Evolutionary conservation across 2,888 invertebrate species (phyloP).

Genomic region (Polymixis lichenea): DNA sequence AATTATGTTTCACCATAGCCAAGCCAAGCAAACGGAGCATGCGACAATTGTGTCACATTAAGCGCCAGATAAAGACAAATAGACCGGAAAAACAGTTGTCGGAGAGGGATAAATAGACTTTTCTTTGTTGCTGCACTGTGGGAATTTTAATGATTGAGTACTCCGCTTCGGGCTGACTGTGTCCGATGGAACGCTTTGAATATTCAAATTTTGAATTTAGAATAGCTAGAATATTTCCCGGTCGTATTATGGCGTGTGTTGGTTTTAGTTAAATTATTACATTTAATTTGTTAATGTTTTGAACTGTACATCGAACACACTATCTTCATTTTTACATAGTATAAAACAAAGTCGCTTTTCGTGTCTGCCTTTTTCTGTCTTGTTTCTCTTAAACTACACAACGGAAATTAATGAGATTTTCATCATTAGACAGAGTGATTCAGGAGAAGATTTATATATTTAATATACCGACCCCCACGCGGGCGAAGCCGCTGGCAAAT

Average conservation of each 20-base stretch:
- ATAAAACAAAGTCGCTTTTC: too few species aligned
- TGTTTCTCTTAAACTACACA: too few species aligned
- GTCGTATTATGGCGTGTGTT: conserved; percentile 24
- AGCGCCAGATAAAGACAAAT: conserved; percentile 88
- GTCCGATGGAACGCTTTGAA: conserved; percentile 68
- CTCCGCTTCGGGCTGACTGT: conserved; percentile 63
- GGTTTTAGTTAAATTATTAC: conserved; percentile 35
- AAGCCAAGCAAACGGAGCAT: conserved; percentile 87
- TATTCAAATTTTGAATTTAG: conserved; percentile 68
- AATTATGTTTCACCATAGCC: conserved; percentile 72
- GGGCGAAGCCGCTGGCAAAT: too few species aligned
- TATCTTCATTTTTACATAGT: too few species aligned
- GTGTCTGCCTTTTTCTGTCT: too few species aligned
- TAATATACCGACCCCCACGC: too few species aligned
- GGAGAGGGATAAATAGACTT: conserved; percentile 85
- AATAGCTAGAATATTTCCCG: conserved; percentile 55
- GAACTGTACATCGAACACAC: conserved; percentile 1
- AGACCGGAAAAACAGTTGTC: conserved; percentile 87
- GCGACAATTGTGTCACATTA: conserved; percentile 88
- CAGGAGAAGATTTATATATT: too few species aligned
- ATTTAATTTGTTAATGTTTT: conserved; percentile 34
- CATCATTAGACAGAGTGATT: too few species aligned
- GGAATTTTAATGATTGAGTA: conserved; percentile 88
- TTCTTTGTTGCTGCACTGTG: conserved; percentile 79
- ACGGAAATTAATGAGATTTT: too few species aligned